A percentile compares a stretch with the other conserved stretches of the same genome.
phyloP scores from a whole-genome alignment of 2,797 vertebrate genomes.

The Aselliscus stoliczkanus region DNA sequence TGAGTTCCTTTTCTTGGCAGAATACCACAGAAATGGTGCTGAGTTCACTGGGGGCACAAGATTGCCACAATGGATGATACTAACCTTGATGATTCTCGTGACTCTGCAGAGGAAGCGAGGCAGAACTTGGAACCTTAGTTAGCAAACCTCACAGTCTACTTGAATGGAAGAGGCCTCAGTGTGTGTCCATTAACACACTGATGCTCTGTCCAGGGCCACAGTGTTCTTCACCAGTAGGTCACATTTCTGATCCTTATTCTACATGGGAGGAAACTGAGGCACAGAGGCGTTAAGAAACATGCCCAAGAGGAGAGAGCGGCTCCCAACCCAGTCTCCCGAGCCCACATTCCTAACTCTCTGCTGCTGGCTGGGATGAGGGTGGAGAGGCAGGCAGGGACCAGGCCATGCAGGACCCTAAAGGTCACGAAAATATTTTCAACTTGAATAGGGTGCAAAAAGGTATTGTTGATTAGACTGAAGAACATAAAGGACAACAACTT shows the following conservation, averaged over 20 bases:
- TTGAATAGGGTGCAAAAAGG: neutral
- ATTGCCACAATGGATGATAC: too few relatives aligned
- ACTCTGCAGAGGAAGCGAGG: too few relatives aligned
- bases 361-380: neutral
- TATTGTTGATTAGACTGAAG: too few relatives aligned
- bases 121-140: neutral
- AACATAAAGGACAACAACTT: too few relatives aligned
- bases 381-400: neutral
- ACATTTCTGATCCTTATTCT: neutral
- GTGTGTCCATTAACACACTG: fast-evolving
- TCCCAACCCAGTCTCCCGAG: neutral
- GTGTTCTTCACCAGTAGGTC: neutral
- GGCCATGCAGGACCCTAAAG: too few relatives aligned
- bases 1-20: neutral
- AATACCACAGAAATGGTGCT: neutral
- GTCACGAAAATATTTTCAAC: neutral
- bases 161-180: neutral
- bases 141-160: neutral
- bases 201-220: neutral
- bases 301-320: neutral
- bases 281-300: neutral
- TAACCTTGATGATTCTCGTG: neutral
- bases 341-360: neutral
- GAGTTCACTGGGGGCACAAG: neutral
- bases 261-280: neutral